Base-by-base conservation (phyloP, 1,140 invertebrate species). In the Brachionus rotundiformis region DNA sequence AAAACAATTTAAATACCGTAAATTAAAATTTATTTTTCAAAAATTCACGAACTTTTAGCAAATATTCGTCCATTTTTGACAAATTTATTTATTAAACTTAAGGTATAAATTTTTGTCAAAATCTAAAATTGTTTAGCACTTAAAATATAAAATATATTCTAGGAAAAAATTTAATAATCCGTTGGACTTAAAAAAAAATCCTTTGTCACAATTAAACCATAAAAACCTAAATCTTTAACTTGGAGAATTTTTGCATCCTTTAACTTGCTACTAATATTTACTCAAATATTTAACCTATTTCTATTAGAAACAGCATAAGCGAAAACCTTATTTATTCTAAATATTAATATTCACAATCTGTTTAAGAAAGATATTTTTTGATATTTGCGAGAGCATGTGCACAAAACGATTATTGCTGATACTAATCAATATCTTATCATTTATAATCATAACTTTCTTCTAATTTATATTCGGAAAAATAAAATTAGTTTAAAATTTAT, bases 1-100 rank as follows among this genome's bases (percentile, higher is more conserved):
- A 54, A 54, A 54, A 54, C 47, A 54, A 54, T 54, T 54, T 54
- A 54, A 54, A 54, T 54, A 19, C 47, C 47, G 47, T 54, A 54
- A 54, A 54, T 54, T 54, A 54, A 54, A 54, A 19, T 54, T 54
- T 19, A 23, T 23, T 23, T 19, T 19, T 19, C 16, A 54, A 54
- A 54, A 13, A 41, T 11, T 10, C 7, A 39, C n/a, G n/a, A 41
- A 41, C 0, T 54, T 54, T 54, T 8, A 25, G 8, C n/a, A 54
- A 49, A 49, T 23, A 16, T 49, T 49, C 5, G 19, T n/a, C n/a
- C n/a, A n/a, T n/a, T n/a, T n/a, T n/a, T n/a, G n/a, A n/a, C n/a
- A n/a, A n/a, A n/a, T n/a, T n/a, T n/a, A n/a, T n/a, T n/a, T n/a
- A n/a, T n/a, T n/a, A n/a, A n/a, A n/a, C n/a, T n/a, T n/a, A n/a